phyloP scores from a whole-genome alignment of 2,888 invertebrate genomes.

The Caenorhabditis virilis region DNA sequence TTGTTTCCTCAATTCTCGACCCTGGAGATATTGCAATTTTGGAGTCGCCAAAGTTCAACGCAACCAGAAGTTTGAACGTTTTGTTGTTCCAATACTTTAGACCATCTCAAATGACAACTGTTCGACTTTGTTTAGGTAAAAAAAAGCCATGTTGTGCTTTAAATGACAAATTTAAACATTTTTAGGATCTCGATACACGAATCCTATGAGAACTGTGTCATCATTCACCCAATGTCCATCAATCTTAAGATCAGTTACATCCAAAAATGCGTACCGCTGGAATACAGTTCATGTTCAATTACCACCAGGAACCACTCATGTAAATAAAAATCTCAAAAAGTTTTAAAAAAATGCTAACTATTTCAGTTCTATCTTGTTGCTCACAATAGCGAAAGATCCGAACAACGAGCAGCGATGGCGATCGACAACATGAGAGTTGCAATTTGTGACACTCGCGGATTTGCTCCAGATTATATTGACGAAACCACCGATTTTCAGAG shows the following conservation, averaged over 20 bases:
- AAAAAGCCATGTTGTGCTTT: neutral
- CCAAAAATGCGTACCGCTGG: conserved; percentile 64
- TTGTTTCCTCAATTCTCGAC: conserved; percentile 64
- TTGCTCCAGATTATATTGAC: conserved; percentile 51
- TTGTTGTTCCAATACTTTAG: conserved; percentile 64
- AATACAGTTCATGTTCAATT: conserved; percentile 66
- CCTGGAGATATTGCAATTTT: conserved; percentile 66
- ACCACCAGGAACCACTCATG: conserved; percentile 65
- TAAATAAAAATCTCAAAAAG: conserved; percentile 16
- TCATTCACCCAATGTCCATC: conserved; percentile 65
- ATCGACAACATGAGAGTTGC: conserved; percentile 67
- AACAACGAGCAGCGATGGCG: conserved; percentile 60
- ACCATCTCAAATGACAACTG: conserved; percentile 64
- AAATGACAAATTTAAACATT: neutral
- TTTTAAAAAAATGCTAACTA: neutral
- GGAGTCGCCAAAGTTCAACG: conserved; percentile 65
- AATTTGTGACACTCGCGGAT: conserved; percentile 58
- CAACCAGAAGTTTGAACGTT: conserved; percentile 63
- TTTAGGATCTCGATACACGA: conserved; percentile 55
- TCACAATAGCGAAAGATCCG: conserved; percentile 59
- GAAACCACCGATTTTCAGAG: conserved; percentile 37
- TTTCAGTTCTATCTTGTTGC: conserved; percentile 66
- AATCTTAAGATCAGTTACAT: conserved; percentile 62
- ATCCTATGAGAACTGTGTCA: conserved; percentile 59
- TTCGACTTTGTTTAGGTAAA: conserved; percentile 49